Percentiles rank a stretch among this genome's conserved stretches.
Conservation (phyloP, 1,140 invertebrate species). For the Uloborus diversus region DNA sequence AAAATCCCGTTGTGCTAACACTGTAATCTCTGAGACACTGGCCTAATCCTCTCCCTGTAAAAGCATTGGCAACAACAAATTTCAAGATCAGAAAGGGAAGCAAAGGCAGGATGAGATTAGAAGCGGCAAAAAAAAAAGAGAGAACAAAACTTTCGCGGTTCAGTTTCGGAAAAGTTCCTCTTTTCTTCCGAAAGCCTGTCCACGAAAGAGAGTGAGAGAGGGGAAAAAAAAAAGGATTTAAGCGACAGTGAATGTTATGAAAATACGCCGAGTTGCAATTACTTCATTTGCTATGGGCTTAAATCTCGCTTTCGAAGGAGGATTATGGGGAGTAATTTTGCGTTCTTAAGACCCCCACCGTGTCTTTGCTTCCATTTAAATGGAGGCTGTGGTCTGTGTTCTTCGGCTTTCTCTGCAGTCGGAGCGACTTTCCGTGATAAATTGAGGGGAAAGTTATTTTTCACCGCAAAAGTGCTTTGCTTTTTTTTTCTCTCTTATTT, state of each 20-base stretch:
- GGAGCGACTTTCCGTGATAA: constrained; percentile 11
- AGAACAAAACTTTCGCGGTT: not conserved
- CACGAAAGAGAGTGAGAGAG: not conserved
- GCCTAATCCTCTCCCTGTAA: constrained; percentile 22
- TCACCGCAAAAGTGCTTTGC: not conserved
- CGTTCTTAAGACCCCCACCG: constrained; percentile 12
- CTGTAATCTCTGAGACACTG: constrained; percentile 24
- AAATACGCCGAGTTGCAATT: constrained; percentile 50
- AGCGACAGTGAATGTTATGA: constrained; percentile 24
- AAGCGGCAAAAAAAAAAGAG: not conserved
- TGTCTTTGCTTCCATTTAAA: constrained; percentile 43
- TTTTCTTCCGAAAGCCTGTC: constrained; percentile 17
- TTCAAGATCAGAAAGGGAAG: constrained; percentile 22
- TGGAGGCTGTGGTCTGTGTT: not conserved
- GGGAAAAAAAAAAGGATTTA: constrained; percentile 25
- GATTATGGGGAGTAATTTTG: constrained; percentile 45
- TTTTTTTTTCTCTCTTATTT: not conserved
- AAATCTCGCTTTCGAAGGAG: constrained; percentile 6
- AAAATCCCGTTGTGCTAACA: constrained; percentile 6
- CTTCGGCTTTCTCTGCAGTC: not conserved
- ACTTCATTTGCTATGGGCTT: constrained; percentile 6
- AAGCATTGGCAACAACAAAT: constrained; percentile 28
- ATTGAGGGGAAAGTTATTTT: constrained; percentile 20
- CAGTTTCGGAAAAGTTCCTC: constrained; percentile 9
- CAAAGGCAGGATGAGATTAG: not conserved